A percentile compares a stretch with the other conserved stretches of the same genome.
Conservation (phyloP, 2,113 vertebrate species). For the Sinocyclocheilus grahami region DNA sequence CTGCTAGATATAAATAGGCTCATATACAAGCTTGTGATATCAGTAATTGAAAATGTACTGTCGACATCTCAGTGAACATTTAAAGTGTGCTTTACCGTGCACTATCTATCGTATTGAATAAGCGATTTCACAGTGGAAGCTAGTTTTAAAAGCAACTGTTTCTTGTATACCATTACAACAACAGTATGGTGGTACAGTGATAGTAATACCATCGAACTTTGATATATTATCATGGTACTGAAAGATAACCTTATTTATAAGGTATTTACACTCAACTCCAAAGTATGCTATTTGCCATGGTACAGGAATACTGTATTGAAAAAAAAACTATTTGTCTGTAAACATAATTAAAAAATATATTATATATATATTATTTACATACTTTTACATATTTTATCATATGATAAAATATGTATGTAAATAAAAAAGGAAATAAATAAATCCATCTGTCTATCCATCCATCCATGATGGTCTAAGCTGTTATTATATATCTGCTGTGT, state of each 20-base stretch:
- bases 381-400: no score
- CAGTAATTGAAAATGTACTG: conserved; percentile 46
- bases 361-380: no score
- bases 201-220: background rate
- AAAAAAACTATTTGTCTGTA: no score
- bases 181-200: background rate
- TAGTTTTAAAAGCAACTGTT: conserved; percentile 29
- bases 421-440: no score
- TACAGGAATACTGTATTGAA: no score
- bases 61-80: conserved; percentile 26
- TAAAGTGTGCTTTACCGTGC: conserved; percentile 12
- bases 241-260: background rate
- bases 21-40: conserved; percentile 43
- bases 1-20: conserved; percentile 45
- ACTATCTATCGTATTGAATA: conserved; percentile 14
- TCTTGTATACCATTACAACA: background rate
- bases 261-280: background rate
- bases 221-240: background rate
- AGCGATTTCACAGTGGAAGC: background rate
- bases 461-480: background rate
- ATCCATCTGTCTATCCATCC: no score
- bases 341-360: no score
- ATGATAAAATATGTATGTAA: conserved; percentile 61
- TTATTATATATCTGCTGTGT: background rate
- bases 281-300: background rate